These are phyloP conservation scores for Morus bassanus DNA, from an alignment of 2,797 vertebrate species.

Conservation along the genomic window DNA sequence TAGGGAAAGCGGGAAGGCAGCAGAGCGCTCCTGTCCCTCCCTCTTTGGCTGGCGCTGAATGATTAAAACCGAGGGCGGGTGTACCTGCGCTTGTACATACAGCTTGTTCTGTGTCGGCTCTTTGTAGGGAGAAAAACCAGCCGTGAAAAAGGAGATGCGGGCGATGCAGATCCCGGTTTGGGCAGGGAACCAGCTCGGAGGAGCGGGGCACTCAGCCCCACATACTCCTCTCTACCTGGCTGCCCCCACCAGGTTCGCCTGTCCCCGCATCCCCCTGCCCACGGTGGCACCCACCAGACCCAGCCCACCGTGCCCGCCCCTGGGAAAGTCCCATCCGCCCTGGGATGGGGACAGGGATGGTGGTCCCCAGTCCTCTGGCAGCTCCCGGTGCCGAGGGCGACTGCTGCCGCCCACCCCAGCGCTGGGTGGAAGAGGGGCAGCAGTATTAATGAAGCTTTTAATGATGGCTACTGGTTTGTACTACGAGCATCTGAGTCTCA, in stretches of 20 bases:
- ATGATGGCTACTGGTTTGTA: constrained; percentile 13
- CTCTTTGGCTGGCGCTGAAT: constrained; percentile 55
- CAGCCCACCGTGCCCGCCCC: rapidly evolving
- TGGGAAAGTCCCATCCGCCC: rapidly evolving
- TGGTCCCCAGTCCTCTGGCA: not conserved
- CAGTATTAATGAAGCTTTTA: constrained; percentile 9
- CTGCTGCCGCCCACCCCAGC: not conserved
- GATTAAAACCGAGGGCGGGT: not conserved
- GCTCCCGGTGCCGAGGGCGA: rapidly evolving
- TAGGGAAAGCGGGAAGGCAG: not conserved
- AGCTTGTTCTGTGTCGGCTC: not conserved
- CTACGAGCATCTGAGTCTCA: constrained; percentile 56
- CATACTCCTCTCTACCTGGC: not conserved
- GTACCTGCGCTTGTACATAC: constrained; percentile 34
- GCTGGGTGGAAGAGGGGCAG: not conserved
- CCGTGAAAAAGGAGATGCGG: not conserved
- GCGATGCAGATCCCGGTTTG: not conserved
- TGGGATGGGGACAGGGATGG: rapidly evolving
- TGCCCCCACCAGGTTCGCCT: rapidly evolving
- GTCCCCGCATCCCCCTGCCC: not conserved
- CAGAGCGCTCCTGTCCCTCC: constrained; percentile 22
- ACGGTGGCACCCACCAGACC: not conserved
- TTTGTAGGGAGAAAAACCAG: not conserved
- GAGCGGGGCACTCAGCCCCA: not conserved
- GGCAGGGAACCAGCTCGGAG: not conserved